These are phyloP conservation scores for Pseudochromis fuscus DNA, from an alignment of 2,797 vertebrate species.

Conservation along the genomic window DNA sequence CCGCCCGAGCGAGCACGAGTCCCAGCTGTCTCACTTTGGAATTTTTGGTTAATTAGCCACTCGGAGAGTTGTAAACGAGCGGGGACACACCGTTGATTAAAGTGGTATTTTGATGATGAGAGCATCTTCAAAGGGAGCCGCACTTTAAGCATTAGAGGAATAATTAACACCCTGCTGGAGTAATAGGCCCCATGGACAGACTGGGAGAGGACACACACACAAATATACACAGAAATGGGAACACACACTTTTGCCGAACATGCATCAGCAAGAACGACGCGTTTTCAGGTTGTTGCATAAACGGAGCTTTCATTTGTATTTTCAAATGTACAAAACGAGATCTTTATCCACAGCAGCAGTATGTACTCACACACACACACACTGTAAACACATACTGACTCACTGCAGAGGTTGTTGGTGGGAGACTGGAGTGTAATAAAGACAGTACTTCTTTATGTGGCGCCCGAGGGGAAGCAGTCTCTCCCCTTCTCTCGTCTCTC, in stretches of 20 bases:
- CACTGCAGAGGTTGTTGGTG: constrained; percentile 17
- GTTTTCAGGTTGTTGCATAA: background rate
- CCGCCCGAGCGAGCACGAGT: constrained; percentile 21
- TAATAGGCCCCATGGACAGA: constrained; percentile 54
- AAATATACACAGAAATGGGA: constrained; percentile 1
- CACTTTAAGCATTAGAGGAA: constrained; percentile 72
- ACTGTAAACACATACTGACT: background rate
- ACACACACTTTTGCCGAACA: background rate
- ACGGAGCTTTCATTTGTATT: background rate
- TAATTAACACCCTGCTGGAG: constrained; percentile 67
- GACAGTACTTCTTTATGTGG: constrained; percentile 57
- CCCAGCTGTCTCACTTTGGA: constrained; percentile 51
- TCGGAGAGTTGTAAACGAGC: constrained; percentile 70
- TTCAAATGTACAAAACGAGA: background rate
- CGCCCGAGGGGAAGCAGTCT: constrained; percentile 47
- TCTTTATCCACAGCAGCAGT: background rate
- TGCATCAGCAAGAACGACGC: background rate
- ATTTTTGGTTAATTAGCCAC: constrained; percentile 76
- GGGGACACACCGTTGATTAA: constrained; percentile 73
- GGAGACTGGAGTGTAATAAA: constrained; percentile 55
- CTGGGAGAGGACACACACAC: constrained; percentile 15
- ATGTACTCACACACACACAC: background rate
- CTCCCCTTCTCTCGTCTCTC: constrained; percentile 35
- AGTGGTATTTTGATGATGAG: constrained; percentile 69
- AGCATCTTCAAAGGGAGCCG: constrained; percentile 70